phyloP scores from a whole-genome alignment of 2,113 vertebrate species.

The Cyphomyrus plagiostoma region DNA sequence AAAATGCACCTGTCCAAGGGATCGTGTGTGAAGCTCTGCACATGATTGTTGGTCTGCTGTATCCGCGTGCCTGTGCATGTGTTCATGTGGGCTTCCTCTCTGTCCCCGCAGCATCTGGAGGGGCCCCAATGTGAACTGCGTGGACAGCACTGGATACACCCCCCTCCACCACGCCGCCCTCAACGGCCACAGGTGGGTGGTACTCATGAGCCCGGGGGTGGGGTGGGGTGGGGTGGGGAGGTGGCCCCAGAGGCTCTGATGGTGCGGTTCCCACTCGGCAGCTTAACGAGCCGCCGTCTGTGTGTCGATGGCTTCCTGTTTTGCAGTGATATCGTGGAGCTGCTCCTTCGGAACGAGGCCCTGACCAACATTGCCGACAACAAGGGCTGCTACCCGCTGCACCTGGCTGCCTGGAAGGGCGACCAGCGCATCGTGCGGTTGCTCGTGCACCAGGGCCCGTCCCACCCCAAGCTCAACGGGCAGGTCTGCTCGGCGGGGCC shows the following conservation, averaged over 20 bases:
- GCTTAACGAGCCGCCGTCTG: background rate
- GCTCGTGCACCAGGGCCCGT: constrained; percentile 93
- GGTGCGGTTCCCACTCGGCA: background rate
- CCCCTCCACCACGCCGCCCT: constrained; percentile 92
- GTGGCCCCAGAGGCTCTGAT: background rate
- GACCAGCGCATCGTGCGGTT: constrained; percentile 87
- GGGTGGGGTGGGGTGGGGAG: background rate
- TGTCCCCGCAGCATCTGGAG: constrained; percentile 84
- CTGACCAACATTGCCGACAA: constrained; percentile 91
- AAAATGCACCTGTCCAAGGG: background rate
- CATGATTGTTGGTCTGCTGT: background rate
- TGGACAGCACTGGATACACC: constrained; percentile 93
- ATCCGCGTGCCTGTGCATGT: background rate
- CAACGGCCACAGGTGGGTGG: constrained; percentile 87
- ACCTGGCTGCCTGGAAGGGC: constrained; percentile 95
- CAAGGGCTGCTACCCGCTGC: constrained; percentile 95
- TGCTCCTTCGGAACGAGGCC: constrained; percentile 86
- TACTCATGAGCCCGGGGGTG: background rate
- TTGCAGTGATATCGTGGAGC: constrained; percentile 85
- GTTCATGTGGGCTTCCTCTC: background rate
- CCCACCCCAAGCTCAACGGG: constrained; percentile 89
- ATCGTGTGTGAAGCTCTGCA: background rate
- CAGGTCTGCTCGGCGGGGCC: constrained; percentile 67
- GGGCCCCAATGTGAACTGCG: constrained; percentile 95
- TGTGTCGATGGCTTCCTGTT: background rate